These are phyloP conservation scores for Adoxophyes honmai DNA, from an alignment of 1,140 invertebrate species.

Conservation along the genomic window DNA sequence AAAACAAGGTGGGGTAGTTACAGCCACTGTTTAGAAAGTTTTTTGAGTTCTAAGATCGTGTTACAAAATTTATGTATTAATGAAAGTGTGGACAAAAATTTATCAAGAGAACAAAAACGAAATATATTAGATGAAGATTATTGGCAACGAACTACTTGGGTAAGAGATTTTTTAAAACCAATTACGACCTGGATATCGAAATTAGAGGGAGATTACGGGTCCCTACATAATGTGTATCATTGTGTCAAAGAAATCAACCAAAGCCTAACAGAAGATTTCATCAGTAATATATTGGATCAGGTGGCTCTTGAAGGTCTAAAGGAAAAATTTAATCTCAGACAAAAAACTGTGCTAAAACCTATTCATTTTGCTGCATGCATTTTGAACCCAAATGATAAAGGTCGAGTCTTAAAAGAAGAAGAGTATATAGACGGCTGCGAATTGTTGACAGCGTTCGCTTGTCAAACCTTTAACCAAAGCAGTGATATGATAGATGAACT, in stretches of 20 bases:
- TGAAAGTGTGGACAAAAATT: not conserved
- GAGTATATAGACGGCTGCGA: constrained; percentile 28
- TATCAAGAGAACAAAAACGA: constrained; percentile 19
- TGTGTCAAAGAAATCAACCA: constrained; percentile 18
- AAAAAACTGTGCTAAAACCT: constrained; percentile 25
- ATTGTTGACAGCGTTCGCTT: constrained; percentile 22
- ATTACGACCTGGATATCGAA: not conserved
- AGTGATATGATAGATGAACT: constrained; percentile 28
- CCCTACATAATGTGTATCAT: constrained; percentile 16
- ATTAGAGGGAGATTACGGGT: not conserved
- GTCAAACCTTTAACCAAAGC: constrained; percentile 19
- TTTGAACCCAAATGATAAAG: constrained; percentile 24
- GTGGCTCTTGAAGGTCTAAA: constrained; percentile 24
- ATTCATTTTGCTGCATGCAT: constrained; percentile 31
- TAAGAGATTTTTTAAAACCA: constrained; percentile 4
- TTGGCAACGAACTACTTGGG: constrained; percentile 9
- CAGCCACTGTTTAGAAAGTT: constrained; percentile 24
- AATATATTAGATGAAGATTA: constrained; percentile 23
- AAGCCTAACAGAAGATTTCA: constrained; percentile 21
- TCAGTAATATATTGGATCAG: constrained; percentile 20
- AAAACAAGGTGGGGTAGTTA: constrained; percentile 34
- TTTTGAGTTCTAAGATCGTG: constrained; percentile 21
- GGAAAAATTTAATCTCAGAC: constrained; percentile 20
- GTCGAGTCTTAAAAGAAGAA: constrained; percentile 23
- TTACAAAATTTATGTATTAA: constrained; percentile 9